Evolutionary conservation across 2,888 invertebrate species (phyloP).

Genomic region (Tipula helvola): DNA sequence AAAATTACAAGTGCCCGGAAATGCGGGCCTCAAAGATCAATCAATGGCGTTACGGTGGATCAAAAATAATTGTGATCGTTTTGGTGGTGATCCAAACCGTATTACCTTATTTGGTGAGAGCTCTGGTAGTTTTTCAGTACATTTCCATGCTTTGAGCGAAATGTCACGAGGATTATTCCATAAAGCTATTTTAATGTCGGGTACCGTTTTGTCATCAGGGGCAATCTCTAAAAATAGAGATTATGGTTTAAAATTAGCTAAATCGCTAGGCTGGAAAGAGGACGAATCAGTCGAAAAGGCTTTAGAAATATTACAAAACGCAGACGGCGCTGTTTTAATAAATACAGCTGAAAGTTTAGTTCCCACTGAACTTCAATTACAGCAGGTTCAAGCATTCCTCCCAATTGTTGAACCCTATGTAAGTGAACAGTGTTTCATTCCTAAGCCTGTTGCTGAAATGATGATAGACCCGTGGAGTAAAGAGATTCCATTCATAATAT

Average conservation of each 20-base stretch:
- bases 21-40: constrained; percentile 15
- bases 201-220: constrained; percentile 29
- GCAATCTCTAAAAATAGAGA: constrained; percentile 23
- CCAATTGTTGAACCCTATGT: constrained; percentile 30
- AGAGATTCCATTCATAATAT: constrained; percentile 29
- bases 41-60: background rate
- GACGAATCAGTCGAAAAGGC: constrained; percentile 28
- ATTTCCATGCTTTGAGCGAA: constrained; percentile 39
- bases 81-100: background rate
- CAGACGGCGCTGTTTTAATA: constrained; percentile 28
- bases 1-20: constrained; percentile 37
- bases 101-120: background rate
- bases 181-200: constrained; percentile 27
- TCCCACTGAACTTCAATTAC: constrained; percentile 20
- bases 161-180: constrained; percentile 25
- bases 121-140: constrained; percentile 23
- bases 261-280: constrained; percentile 29
- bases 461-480: constrained; percentile 32
- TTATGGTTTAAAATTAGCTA: constrained; percentile 29
- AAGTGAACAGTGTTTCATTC: constrained; percentile 28
- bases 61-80: background rate
- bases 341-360: constrained; percentile 27
- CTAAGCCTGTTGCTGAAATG: constrained; percentile 28
- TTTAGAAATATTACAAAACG: constrained; percentile 29
- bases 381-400: constrained; percentile 25